phyloP scores from a whole-genome alignment of 1,140 invertebrate genomes.

The Heliconius eleuchia region DNA sequence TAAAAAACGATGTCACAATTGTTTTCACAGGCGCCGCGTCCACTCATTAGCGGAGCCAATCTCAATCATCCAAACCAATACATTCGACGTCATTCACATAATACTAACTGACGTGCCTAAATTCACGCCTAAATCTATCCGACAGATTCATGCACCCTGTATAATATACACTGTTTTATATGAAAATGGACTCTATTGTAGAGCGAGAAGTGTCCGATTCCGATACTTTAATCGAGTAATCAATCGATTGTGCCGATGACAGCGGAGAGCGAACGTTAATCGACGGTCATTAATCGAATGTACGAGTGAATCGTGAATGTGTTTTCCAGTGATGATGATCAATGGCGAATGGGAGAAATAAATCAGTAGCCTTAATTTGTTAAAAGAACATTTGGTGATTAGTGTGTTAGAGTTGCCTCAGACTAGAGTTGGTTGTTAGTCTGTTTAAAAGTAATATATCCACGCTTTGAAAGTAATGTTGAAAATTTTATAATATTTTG shows the following conservation, averaged over 20 bases:
- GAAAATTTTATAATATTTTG: not conserved
- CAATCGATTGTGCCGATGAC: constrained; percentile 63
- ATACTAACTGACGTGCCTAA: constrained; percentile 57
- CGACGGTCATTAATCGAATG: constrained; percentile 60
- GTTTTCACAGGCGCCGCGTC: constrained; percentile 31
- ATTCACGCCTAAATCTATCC: constrained; percentile 59
- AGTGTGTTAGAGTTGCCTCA: constrained; percentile 15
- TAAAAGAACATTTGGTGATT: constrained; percentile 23
- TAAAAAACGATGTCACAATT: not conserved
- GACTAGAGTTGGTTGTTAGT: not conserved
- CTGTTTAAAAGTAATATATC: not conserved
- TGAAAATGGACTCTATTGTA: constrained; percentile 37
- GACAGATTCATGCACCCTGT: constrained; percentile 41
- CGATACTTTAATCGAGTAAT: constrained; percentile 33
- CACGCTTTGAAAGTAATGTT: not conserved
- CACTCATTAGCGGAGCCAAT: constrained; percentile 32
- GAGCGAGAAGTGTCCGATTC: not conserved
- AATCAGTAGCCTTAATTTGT: constrained; percentile 35
- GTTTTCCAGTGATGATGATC: constrained; percentile 32
- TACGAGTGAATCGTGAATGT: constrained; percentile 49
- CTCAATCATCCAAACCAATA: constrained; percentile 37
- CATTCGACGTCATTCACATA: constrained; percentile 44
- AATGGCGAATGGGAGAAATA: constrained; percentile 1
- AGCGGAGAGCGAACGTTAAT: constrained; percentile 58
- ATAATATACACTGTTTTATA: constrained; percentile 29